phyloP scores from a whole-genome alignment of 2,797 vertebrate genomes.

The Brachymystax lenok region DNA sequence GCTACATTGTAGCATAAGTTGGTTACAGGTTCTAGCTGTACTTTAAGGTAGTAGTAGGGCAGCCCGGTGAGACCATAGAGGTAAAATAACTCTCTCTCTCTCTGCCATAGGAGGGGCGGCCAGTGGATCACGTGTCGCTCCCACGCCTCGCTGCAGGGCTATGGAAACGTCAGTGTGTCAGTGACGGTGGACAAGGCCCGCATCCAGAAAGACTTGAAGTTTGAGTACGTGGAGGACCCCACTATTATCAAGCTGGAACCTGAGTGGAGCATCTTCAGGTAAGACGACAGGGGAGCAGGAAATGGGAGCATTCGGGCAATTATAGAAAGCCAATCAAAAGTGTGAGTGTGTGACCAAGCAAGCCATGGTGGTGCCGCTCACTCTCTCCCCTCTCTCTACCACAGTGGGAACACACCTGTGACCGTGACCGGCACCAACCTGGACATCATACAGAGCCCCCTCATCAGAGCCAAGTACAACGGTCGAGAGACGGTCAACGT shows the following conservation, averaged over 20 bases:
- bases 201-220: conserved; percentile 88
- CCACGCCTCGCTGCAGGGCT: conserved; percentile 83
- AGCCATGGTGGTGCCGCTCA: neutral
- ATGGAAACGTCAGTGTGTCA: conserved; percentile 86
- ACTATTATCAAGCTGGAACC: conserved; percentile 92
- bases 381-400: conserved; percentile 20
- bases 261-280: conserved; percentile 99
- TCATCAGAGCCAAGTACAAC: conserved; percentile 94
- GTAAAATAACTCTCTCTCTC: neutral
- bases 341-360: neutral
- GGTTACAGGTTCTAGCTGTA: neutral
- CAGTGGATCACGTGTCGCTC: conserved; percentile 91
- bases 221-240: conserved; percentile 95
- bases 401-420: conserved; percentile 93
- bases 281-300: conserved; percentile 2
- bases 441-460: conserved; percentile 95
- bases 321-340: neutral
- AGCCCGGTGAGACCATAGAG: neutral
- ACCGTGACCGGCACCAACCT: conserved; percentile 94
- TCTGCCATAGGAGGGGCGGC: conserved; percentile 82
- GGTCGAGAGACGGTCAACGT: conserved; percentile 91
- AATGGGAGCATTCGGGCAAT: no score
- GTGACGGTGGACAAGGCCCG: conserved; percentile 93
- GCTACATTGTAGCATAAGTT: no score
- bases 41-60: neutral